Conservation (phyloP, 2,888 invertebrate genomes). For the Plebejus anna region DNA sequence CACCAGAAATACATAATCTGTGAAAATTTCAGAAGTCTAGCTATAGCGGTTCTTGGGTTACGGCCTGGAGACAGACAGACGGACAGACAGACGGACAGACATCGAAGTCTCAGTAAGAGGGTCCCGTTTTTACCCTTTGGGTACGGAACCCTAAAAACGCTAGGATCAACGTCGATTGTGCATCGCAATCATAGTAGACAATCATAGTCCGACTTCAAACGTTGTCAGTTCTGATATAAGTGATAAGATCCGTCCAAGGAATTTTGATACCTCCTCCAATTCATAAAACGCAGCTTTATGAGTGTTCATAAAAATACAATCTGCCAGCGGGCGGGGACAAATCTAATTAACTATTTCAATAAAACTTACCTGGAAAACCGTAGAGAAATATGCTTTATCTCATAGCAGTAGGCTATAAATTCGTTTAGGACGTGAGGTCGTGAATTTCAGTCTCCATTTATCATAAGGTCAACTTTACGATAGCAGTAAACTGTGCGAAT, state of each 20-base stretch:
- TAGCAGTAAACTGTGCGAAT: constrained; percentile 8
- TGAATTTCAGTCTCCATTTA: constrained; percentile 22
- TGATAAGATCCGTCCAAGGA: neutral
- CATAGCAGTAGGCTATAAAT: neutral
- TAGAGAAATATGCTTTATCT: neutral
- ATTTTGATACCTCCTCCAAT: neutral
- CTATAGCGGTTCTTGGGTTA: no score
- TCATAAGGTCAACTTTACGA: constrained; percentile 23
- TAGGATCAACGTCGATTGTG: no score
- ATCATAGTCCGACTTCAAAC: no score
- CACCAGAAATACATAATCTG: no score
- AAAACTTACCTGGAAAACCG: constrained; percentile 20
- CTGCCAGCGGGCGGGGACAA: neutral
- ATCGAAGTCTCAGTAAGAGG: no score
- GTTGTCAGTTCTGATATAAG: neutral
- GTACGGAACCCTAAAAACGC: no score
- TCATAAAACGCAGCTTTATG: constrained; percentile 9
- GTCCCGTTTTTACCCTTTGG: no score
- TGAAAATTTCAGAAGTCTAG: no score
- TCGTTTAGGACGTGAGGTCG: neutral
- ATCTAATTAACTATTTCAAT: constrained; percentile 30
- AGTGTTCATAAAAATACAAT: constrained; percentile 27
- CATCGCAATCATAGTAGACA: no score
- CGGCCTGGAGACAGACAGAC: no score
- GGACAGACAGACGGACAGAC: no score